Conservation (phyloP, 2,797 vertebrate genomes). For the Coccyzus lansbergi region DNA sequence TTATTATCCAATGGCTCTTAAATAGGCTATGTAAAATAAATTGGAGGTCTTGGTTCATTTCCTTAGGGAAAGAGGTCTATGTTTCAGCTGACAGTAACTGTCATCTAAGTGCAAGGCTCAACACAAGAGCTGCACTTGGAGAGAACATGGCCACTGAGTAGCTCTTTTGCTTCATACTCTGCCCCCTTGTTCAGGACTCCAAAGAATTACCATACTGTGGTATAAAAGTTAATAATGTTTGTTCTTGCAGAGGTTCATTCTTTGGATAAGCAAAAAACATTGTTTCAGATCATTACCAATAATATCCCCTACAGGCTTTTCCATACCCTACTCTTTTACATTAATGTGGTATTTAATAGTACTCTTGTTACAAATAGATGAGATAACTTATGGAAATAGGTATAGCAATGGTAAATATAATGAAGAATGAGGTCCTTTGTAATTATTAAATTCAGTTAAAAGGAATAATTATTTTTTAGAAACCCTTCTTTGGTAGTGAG, state of each 20-base stretch:
- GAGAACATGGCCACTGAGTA: not conserved
- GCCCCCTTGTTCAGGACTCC: not conserved
- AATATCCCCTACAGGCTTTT: conserved; percentile 15
- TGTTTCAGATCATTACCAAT: conserved; percentile 15
- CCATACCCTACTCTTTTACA: not conserved
- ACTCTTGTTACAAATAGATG: conserved; percentile 43
- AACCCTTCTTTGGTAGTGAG: not conserved
- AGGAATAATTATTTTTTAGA: conserved; percentile 29
- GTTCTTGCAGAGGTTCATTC: not conserved
- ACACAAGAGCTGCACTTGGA: not conserved
- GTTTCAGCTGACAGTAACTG: conserved; percentile 11
- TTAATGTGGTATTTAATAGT: conserved; percentile 33
- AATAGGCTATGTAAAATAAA: conserved; percentile 31
- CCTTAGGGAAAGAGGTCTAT: not conserved
- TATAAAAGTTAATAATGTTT: not conserved
- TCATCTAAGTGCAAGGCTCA: not conserved
- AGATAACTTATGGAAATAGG: conserved; percentile 27
- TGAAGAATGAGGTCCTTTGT: conserved; percentile 10
- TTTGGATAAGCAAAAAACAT: not conserved
- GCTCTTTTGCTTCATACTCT: not conserved
- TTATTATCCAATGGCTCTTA: conserved; percentile 17
- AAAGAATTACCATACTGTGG: not conserved
- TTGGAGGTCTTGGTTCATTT: not conserved
- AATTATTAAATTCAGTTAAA: conserved; percentile 23
- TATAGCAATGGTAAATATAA: conserved; percentile 20